Percentiles rank a stretch among this genome's conserved stretches.
These are phyloP conservation scores for Graptemys geographica DNA, from an alignment of 2,797 vertebrate species.

Conservation along the genomic window DNA sequence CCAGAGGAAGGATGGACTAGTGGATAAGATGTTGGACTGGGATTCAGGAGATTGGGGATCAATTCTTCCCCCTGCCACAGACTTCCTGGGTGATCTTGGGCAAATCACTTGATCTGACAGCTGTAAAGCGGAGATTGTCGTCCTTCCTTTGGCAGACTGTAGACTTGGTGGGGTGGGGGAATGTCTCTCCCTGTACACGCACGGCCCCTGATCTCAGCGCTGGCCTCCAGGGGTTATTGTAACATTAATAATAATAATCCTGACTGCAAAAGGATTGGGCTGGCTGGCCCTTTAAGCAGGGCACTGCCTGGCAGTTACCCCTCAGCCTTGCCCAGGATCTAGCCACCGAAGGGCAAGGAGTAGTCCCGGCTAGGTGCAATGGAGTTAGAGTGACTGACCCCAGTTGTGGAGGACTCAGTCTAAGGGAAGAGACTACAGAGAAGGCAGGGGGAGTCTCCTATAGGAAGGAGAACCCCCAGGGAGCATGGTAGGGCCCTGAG, in stretches of 20 bases:
- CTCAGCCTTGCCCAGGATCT: not conserved
- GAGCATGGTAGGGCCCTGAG: not conserved
- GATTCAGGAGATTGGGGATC: not conserved
- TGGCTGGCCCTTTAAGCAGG: not conserved
- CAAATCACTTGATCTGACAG: not conserved
- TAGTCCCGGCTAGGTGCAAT: no score
- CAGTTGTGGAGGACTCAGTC: no score
- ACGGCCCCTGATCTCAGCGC: not conserved
- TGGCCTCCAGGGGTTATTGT: not conserved
- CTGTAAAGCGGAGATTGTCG: not conserved
- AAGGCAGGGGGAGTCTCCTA: no score
- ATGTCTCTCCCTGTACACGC: not conserved
- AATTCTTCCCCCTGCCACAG: not conserved
- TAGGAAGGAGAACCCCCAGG: no score
- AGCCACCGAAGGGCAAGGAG: not conserved
- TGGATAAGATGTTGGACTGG: not conserved
- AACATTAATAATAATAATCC: not conserved
- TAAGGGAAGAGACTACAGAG: no score
- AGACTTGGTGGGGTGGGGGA: not conserved
- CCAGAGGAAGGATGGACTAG: not conserved
- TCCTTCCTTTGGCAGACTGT: not conserved
- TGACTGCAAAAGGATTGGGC: no score
- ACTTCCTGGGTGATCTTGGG: not conserved
- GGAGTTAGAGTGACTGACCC: no score
- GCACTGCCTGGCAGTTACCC: not conserved